Percentiles rank a stretch among this genome's conserved stretches.
Evolutionary conservation across 2,113 vertebrate genomes (phyloP).

Genomic region (Verasper variegatus): DNA sequence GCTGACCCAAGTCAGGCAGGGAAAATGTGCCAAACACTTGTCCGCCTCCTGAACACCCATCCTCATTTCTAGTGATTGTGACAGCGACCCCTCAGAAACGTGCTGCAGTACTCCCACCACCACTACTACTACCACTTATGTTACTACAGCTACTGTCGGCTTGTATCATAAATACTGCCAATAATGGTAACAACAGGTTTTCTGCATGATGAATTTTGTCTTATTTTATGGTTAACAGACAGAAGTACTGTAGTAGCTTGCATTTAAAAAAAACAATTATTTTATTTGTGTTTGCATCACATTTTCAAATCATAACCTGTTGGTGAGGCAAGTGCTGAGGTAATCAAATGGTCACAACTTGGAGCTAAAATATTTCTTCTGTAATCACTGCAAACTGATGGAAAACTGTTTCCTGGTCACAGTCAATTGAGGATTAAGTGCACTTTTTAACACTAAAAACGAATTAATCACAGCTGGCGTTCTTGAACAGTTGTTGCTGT

Average conservation of each 20-base stretch:
- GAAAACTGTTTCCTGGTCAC: background rate
- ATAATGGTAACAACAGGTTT: background rate
- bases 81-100: too few species aligned
- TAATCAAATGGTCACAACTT: background rate
- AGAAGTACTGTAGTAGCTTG: background rate
- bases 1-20: slow-evolving; percentile 19
- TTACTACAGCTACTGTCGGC: too few species aligned
- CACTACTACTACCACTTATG: too few species aligned
- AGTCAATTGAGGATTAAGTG: background rate
- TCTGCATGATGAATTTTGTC: background rate
- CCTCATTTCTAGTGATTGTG: slow-evolving; percentile 41
- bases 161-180: too few species aligned
- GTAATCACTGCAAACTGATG: background rate
- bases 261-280: background rate
- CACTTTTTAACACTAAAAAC: background rate
- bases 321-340: background rate
- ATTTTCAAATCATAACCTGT: background rate
- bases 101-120: too few species aligned
- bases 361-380: background rate
- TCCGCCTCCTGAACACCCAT: slow-evolving; percentile 4
- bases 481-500: background rate
- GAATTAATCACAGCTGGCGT: background rate
- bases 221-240: background rate
- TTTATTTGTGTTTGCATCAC: background rate
- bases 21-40: slow-evolving; percentile 24